A percentile compares a stretch with the other conserved stretches of the same genome.
These are phyloP conservation scores for Percopsis transmontana DNA, from an alignment of 2,113 vertebrate genomes.

Conservation along the genomic window DNA sequence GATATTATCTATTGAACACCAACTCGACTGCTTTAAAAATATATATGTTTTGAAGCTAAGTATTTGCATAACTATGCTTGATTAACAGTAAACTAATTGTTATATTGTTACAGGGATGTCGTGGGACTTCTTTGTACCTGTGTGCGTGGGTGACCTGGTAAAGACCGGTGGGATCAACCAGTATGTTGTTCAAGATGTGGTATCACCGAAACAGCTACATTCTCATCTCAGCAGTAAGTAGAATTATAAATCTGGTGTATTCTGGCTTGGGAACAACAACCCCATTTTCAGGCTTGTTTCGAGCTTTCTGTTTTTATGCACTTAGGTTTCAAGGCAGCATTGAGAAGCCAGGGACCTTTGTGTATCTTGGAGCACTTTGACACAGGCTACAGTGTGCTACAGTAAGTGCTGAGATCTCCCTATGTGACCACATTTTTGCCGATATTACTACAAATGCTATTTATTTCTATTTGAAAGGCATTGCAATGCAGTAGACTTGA, in stretches of 20 bases:
- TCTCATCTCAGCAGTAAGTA: slow-evolving; percentile 79
- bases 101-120: slow-evolving; percentile 67
- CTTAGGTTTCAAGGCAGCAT: slow-evolving; percentile 81
- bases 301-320: not conserved
- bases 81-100: not conserved
- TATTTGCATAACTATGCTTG: too few species aligned
- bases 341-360: slow-evolving; percentile 81
- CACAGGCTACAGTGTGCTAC: slow-evolving; percentile 85
- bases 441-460: not conserved
- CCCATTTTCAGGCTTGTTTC: too few species aligned
- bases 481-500: slow-evolving; percentile 72
- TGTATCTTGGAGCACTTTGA: slow-evolving; percentile 92
- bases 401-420: slow-evolving; percentile 78
- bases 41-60: too few species aligned
- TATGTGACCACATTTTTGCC: not conserved
- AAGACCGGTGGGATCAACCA: slow-evolving; percentile 82
- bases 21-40: too few species aligned
- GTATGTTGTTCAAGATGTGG: slow-evolving; percentile 88
- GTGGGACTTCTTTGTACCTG: slow-evolving; percentile 85
- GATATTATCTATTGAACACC: too few species aligned
- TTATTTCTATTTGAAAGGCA: slow-evolving; percentile 72
- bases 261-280: not conserved
- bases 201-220: slow-evolving; percentile 75
- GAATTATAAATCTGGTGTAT: not conserved
- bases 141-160: slow-evolving; percentile 82